Base-by-base conservation (phyloP, 2,888 invertebrate genomes). In the Nesidiocoris tenuis region DNA sequence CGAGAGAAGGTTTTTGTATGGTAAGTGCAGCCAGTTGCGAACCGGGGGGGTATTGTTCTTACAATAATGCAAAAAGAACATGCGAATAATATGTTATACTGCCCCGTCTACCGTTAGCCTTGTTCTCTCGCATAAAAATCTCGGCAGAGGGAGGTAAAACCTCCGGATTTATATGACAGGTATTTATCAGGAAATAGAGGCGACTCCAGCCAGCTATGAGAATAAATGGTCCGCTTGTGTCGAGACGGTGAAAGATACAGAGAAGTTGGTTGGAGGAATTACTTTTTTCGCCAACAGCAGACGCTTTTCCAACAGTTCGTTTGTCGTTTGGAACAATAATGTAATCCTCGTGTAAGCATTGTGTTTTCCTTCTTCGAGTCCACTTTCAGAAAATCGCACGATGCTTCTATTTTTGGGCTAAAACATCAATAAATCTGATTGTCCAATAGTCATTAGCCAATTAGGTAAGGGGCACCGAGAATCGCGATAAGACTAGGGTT, bases 141-240 rank as follows among this genome's bases (percentile, higher is more conserved):
- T 39, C 39, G 12, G 39, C 39, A 7, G 39, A 39, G 12, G 39
- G 39, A 39, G 65, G 39, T 39, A 39, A 18, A 39, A 12, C 65
- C 54, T 39, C 54, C 18, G 25, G 65, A 65, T 65, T 65, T 65
- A 65, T 65, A 65, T 65, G 65, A 65, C 65, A 39, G 65, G 65
- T 65, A 25, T 65, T 65, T 65, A 65, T 65, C 65, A 65, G 65
- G 25, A 65, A 65, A 65, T 65, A 65, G 65, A 65, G 18, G 65
- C 39, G 19, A 39, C 39, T 39, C 39, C 17, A 19, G 39, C 39
- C 39, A n/a, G 22, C 63, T 63, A 65, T 65, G 65, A 17, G 18
- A 65, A 65, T 65, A 25, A 65, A 65, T 65, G 65, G 65, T 39
- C 39, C 39, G 12, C 39, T 39, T 39, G 12, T 39, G 39, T 39